phyloP scores from a whole-genome alignment of 2,888 invertebrate genomes.

The Iselma pallidipennis region DNA sequence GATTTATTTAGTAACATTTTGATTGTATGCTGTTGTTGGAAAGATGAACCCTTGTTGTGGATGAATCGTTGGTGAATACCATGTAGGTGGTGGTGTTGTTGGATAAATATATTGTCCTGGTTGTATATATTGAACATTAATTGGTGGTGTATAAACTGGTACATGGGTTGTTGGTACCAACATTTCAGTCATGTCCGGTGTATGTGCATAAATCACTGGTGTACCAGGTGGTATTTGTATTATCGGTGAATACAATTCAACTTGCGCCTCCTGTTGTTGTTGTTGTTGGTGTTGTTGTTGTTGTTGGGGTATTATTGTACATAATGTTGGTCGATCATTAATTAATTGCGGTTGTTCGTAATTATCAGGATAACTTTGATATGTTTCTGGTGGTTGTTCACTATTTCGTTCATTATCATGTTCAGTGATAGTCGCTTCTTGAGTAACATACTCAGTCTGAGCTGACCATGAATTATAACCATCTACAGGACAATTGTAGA shows the following conservation, averaged over 20 bases:
- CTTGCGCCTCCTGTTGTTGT: no score
- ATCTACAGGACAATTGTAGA: conserved; percentile 41
- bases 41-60: conserved; percentile 43
- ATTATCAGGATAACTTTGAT: not conserved
- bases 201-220: conserved; percentile 36
- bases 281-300: not conserved
- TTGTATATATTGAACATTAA: conserved; percentile 38
- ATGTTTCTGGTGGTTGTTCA: not conserved
- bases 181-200: conserved; percentile 35
- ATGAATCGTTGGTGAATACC: conserved; percentile 35
- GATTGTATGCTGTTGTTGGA: conserved; percentile 25
- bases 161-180: conserved; percentile 36
- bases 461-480: conserved; percentile 22
- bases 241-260: conserved; percentile 40
- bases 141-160: conserved; percentile 36
- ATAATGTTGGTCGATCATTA: conserved; percentile 21
- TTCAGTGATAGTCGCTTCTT: not conserved
- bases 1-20: conserved; percentile 12
- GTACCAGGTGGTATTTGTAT: conserved; percentile 35
- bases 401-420: conserved; percentile 6
- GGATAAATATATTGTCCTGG: conserved; percentile 38
- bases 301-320: not conserved
- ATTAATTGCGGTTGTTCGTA: not conserved
- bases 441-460: conserved; percentile 2
- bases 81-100: conserved; percentile 36